Evolutionary conservation across 2,888 invertebrate species (phyloP), one percentile per base, ranked within the genome.

Genomic region (Phasia obesa): DNA sequence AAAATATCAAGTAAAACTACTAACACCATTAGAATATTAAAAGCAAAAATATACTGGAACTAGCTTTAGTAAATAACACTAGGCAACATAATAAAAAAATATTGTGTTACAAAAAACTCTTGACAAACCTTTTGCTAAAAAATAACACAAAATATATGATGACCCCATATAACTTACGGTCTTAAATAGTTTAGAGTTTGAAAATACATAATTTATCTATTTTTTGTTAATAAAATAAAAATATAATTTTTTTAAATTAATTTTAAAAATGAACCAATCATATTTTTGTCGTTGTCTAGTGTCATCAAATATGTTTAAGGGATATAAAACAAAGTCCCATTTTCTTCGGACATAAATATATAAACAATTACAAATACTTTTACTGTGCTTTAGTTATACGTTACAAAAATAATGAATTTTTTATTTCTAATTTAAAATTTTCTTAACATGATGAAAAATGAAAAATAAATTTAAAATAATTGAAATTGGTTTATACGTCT

Each of bases 21-120:
- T 75, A 57, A 75, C 57, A 67, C 65, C 49, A 59, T 59, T 49
- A 49, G 6, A 75, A 59, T 25, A 59, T 38, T 13, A 38, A 38
- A 11, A 38, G 38, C 11, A 11, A 38, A 31, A 11, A 38, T 38
- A 0, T 38, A 38, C 38, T 38, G 38, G 11, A 1, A 38, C 17
- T n/a, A 35, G 15, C 64, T 25, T 11, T 11, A 38, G 38, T 38
- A 11, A 13, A 38, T 38, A 38, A 38, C n/a, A 67, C 25, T 11
- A 42, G 25, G 23, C 11, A 67, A 53, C 31, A 31, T 7, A 4
- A 31, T 31, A 31, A 31, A 31, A 2, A 7, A 31, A 7, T 2
- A 31, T 2, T 7, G 9, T 31, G 31, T 2, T 4, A 31, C 31
- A 1, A 31, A 7, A 31, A 31, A 1, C n/a, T n/a, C n/a, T n/a